These are phyloP conservation scores for Hemiscyllium ocellatum DNA, from an alignment of 2,113 vertebrate species.

Conservation along the genomic window DNA sequence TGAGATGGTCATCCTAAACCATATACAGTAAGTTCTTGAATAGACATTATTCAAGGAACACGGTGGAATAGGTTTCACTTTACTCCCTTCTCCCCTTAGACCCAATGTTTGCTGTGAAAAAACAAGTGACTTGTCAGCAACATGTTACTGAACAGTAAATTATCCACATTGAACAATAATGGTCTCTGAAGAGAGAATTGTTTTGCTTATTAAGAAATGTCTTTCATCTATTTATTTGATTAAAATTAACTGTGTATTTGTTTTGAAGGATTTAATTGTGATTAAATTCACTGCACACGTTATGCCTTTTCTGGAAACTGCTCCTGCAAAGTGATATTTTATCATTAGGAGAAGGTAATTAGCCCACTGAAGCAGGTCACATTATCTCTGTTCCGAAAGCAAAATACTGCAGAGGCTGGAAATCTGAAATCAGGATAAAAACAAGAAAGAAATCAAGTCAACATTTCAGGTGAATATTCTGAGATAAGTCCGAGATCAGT, in stretches of 20 bases:
- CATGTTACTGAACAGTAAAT: background rate
- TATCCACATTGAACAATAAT: background rate
- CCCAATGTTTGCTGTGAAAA: background rate
- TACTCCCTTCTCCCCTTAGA: background rate
- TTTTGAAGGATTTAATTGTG: constrained; percentile 21
- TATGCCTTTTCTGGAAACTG: background rate
- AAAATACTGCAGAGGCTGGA: background rate
- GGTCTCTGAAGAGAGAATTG: background rate
- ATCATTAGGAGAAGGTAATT: background rate
- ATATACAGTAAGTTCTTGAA: background rate
- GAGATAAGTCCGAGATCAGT: background rate
- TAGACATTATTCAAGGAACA: background rate
- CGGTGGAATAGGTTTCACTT: background rate
- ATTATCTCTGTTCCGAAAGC: background rate
- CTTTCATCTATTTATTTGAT: background rate
- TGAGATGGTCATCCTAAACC: background rate
- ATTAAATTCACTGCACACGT: background rate
- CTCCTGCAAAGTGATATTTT: no score
- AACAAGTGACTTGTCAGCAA: background rate
- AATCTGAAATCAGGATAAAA: background rate
- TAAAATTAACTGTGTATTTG: background rate
- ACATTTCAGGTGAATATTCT: background rate
- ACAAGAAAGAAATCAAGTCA: no score
- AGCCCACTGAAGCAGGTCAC: background rate
- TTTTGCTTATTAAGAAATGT: background rate